phyloP scores from a whole-genome alignment of 1,140 invertebrate species.

The Hyphantria cunea region DNA sequence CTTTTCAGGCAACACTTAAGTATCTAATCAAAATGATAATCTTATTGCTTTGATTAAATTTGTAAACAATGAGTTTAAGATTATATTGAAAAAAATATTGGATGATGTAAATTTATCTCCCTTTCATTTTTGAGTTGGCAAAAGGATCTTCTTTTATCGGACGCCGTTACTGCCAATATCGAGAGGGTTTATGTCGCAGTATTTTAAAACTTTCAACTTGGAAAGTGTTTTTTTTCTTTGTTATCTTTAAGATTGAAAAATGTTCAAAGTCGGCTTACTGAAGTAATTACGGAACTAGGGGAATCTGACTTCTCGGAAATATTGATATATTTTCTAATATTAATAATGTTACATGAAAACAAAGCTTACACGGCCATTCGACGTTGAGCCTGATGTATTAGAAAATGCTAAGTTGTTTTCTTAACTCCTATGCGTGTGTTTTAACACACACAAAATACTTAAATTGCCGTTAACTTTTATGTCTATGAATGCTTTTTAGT shows the following conservation, averaged over 20 bases:
- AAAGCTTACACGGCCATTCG: no score
- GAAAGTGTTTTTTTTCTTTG: conserved; percentile 9
- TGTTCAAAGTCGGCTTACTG: conserved; percentile 7
- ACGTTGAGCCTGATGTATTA: no score
- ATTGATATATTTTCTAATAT: no score
- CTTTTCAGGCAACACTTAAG: background rate
- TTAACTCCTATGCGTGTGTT: no score
- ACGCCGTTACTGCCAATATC: conserved; percentile 23
- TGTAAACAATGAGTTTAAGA: no score
- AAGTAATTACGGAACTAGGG: background rate
- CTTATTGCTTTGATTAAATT: no score
- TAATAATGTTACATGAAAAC: conserved; percentile 1
- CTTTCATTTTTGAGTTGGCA: conserved; percentile 14
- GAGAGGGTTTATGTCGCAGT: conserved; percentile 24
- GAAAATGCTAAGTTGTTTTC: no score
- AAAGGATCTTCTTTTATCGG: conserved; percentile 15
- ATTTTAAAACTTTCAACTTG: conserved; percentile 24
- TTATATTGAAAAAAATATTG: no score
- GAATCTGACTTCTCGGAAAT: background rate
- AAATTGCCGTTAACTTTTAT: no score
- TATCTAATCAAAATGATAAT: no score
- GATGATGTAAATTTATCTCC: conserved; percentile 5
- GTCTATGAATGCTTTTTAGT: no score
- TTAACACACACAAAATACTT: no score
- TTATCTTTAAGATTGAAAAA: conserved; percentile 14